A percentile compares a stretch with the other conserved stretches of the same genome.
phyloP scores from a whole-genome alignment of 2,113 vertebrate species.

The Bolborhynchus lineola region DNA sequence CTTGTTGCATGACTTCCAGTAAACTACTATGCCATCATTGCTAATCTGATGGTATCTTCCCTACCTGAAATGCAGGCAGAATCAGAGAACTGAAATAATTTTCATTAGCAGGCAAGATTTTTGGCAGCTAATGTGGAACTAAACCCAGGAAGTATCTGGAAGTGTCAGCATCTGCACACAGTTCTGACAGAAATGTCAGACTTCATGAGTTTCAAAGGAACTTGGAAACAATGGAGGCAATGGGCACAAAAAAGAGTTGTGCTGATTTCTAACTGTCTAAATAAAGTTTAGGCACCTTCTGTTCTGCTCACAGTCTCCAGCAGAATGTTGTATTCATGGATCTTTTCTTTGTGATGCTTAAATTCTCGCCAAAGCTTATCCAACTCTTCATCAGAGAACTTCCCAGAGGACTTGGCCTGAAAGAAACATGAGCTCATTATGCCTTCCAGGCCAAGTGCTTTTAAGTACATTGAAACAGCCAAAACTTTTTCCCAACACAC shows the following conservation, averaged over 20 bases:
- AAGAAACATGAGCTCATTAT: neutral
- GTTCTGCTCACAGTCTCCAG: slow-evolving; percentile 88
- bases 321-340: slow-evolving; percentile 87
- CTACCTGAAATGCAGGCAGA: neutral
- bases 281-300: slow-evolving; percentile 76
- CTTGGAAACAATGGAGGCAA: neutral
- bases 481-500: neutral
- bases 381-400: slow-evolving; percentile 89
- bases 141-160: neutral
- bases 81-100: neutral
- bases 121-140: neutral
- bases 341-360: slow-evolving; percentile 91
- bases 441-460: neutral
- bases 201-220: neutral
- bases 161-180: neutral
- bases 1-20: neutral
- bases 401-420: slow-evolving; percentile 91
- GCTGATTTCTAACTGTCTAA: neutral
- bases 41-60: neutral
- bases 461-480: neutral
- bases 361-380: slow-evolving; percentile 89
- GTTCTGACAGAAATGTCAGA: neutral
- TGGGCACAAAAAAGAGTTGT: neutral
- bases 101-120: neutral
- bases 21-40: neutral